Base-by-base conservation (phyloP, 2,888 invertebrate genomes). In the Exephanes ischioxanthus region DNA sequence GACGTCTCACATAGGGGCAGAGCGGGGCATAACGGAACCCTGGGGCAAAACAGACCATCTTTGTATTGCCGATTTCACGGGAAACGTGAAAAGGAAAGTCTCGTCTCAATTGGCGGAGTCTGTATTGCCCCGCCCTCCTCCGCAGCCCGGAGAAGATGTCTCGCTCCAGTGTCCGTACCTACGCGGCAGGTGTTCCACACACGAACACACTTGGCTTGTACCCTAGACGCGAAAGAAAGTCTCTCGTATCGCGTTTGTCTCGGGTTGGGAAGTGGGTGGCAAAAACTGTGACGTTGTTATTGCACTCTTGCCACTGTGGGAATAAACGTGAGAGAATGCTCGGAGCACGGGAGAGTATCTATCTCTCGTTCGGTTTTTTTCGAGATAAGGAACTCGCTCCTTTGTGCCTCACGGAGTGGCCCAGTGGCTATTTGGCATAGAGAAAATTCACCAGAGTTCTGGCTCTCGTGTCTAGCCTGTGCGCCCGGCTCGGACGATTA, bases 401-500 rank as follows among this genome's bases (percentile, higher is more conserved):
- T 37, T n/a, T 6, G 41, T 9, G 37, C 19, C 11, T 53, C 14
- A 22, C n/a, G n/a, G 22, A 7, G 37, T 67, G 41, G 73, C 58
- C 66, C 14, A 67, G 2, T 80, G 48, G 80, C 55, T 53, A 71
- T 81, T 85, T 26, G 78, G 55, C 66, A 45, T 51, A 72, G 63
- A 83, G 63, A 85, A 77, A 80, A 80, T 76, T 48, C 76, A 55
- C 16, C 53, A 0, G 53, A 70, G 72, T 37, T 66, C 19, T 45
- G 22, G 51, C 48, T 41, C 48, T 45, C 16, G 68, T 45, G 22
- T 14, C 37, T 1, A 9, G 48, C 33, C 19, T 11, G 19, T 55
- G 14, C 22, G 48, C 19, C n/a, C 37, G 33, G 82, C 79, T 68
- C 80, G 70, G 68, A 63, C 66, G 87, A 89, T 89, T 89, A 91